Evolutionary conservation across 2,888 invertebrate genomes (phyloP).

Genomic region (Tetrapedia diversipes): DNA sequence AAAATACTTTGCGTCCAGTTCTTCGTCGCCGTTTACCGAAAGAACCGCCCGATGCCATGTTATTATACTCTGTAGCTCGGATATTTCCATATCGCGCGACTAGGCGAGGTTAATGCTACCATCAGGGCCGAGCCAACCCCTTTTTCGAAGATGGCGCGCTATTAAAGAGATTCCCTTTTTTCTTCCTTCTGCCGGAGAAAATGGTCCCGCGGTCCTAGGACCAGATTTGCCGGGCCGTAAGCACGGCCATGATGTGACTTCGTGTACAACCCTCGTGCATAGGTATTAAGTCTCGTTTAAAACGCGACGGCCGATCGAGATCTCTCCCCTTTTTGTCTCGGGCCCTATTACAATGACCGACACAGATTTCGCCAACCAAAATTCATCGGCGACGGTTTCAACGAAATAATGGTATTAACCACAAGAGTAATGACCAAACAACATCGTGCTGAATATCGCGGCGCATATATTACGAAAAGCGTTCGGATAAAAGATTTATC

Average conservation of each 20-base stretch:
- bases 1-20: slow-evolving; percentile 77
- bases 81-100: slow-evolving; percentile 81
- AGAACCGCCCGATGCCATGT: slow-evolving; percentile 67
- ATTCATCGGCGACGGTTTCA: no score
- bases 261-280: no score
- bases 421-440: no score
- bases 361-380: no score
- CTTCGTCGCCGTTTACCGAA: slow-evolving; percentile 71
- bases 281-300: no score
- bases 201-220: slow-evolving; percentile 7
- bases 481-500: no score
- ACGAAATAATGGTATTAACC: no score
- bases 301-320: no score
- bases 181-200: slow-evolving; percentile 2
- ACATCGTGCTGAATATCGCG: no score
- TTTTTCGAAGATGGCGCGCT: slow-evolving; percentile 56
- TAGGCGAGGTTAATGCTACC: slow-evolving; percentile 80
- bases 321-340: no score
- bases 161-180: slow-evolving; percentile 49
- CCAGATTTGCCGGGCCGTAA: not conserved
- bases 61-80: slow-evolving; percentile 68
- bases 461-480: no score
- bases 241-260: not conserved
- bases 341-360: no score
- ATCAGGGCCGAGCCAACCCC: slow-evolving; percentile 55